A percentile compares a stretch with the other conserved stretches of the same genome.
These are phyloP conservation scores for Pocillopora grandis DNA, from an alignment of 92 coral and sea anemone species.

Conservation along the genomic window DNA sequence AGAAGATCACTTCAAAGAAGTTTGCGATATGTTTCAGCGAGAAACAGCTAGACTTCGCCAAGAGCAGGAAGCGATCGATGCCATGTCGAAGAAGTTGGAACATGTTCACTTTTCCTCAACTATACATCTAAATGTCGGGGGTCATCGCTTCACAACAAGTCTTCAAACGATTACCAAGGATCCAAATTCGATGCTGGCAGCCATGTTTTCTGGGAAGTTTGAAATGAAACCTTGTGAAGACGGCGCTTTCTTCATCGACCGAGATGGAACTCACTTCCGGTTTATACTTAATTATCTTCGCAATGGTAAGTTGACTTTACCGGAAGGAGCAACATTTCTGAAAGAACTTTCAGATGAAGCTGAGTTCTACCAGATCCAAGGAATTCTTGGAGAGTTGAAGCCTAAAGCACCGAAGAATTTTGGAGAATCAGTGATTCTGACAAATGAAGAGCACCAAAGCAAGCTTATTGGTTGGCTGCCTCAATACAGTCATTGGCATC, in stretches of 20 bases:
- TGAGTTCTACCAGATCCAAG: too few relatives aligned
- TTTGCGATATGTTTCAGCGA: neutral
- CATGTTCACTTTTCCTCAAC: slow-evolving; percentile 40
- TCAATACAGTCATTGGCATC: neutral
- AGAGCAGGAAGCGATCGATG: neutral
- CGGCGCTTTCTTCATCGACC: too few relatives aligned
- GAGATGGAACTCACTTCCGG: too few relatives aligned
- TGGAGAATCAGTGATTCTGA: too few relatives aligned
- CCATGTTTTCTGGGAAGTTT: neutral
- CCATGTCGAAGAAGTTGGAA: slow-evolving; percentile 6
- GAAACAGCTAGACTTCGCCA: neutral
- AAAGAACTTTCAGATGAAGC: too few relatives aligned
- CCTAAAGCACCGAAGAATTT: too few relatives aligned
- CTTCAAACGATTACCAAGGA: neutral
- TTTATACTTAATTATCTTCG: too few relatives aligned
- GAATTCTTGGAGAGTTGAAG: too few relatives aligned
- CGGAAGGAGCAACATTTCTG: too few relatives aligned
- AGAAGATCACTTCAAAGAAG: neutral
- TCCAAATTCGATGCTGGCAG: neutral
- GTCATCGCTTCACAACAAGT: slow-evolving; percentile 47
- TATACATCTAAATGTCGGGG: slow-evolving; percentile 58
- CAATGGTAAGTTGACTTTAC: too few relatives aligned
- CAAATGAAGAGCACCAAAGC: too few relatives aligned
- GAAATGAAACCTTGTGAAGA: too few relatives aligned
- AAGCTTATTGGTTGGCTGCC: neutral